Percentiles rank a stretch among this genome's conserved stretches.
phyloP scores from a whole-genome alignment of 2,888 invertebrate genomes.

The Lamellibrachia satsuma region DNA sequence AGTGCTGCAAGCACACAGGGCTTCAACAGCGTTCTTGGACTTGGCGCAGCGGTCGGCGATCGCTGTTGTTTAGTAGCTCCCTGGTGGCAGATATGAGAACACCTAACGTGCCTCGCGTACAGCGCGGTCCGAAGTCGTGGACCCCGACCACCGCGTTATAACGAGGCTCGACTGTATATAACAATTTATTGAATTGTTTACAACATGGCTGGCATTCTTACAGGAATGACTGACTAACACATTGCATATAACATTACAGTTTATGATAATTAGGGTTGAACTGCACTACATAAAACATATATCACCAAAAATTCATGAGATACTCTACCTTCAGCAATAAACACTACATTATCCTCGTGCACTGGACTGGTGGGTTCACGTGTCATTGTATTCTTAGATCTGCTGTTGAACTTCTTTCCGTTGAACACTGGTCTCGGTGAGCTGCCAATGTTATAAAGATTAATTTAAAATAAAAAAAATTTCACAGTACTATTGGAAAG shows the following conservation, averaged over 20 bases:
- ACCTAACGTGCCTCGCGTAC: no score
- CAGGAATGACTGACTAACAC: not conserved
- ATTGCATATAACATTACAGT: not conserved
- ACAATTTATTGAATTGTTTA: not conserved
- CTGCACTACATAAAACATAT: not conserved
- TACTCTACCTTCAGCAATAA: not conserved
- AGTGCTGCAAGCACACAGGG: no score
- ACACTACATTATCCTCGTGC: constrained; percentile 7
- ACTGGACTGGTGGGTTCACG: not conserved
- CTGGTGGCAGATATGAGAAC: no score
- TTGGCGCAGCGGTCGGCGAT: no score
- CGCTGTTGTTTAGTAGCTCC: no score
- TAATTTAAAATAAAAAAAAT: not conserved
- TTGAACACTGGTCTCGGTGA: constrained; percentile 13
- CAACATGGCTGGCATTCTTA: not conserved
- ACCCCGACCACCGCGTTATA: no score
- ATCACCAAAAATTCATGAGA: not conserved
- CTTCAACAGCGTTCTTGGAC: no score
- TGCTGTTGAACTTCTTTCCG: not conserved
- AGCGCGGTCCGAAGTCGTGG: no score
- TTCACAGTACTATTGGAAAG: not conserved
- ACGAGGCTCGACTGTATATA: not conserved
- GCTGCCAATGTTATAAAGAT: not conserved
- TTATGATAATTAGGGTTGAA: not conserved
- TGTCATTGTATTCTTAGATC: constrained; percentile 2